A percentile compares a stretch with the other conserved stretches of the same genome.
phyloP scores from a whole-genome alignment of 2,888 invertebrate genomes.

The Eupithecia dodoneata region DNA sequence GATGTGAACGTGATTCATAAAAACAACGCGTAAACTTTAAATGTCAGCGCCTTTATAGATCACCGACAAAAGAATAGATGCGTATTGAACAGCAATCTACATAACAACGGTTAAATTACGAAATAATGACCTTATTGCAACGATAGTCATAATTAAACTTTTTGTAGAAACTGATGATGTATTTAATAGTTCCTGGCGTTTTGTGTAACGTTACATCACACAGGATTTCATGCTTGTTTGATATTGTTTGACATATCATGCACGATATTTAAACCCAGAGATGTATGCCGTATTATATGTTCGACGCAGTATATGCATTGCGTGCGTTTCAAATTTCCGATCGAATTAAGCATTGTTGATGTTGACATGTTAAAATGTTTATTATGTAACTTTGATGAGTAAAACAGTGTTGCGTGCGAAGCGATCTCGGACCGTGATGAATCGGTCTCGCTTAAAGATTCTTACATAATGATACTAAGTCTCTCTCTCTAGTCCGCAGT shows the following conservation, averaged over 20 bases:
- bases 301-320: slow-evolving; percentile 10
- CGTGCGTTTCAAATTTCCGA: slow-evolving; percentile 20
- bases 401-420: slow-evolving; percentile 40
- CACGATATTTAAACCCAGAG: slow-evolving; percentile 17
- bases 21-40: slow-evolving; percentile 14
- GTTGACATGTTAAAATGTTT: slow-evolving; percentile 32
- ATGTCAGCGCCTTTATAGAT: slow-evolving; percentile 28
- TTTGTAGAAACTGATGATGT: slow-evolving; percentile 42
- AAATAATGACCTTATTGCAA: slow-evolving; percentile 39
- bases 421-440: slow-evolving; percentile 30
- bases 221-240: slow-evolving; percentile 30
- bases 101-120: slow-evolving; percentile 30
- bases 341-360: slow-evolving; percentile 23
- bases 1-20: slow-evolving; percentile 17
- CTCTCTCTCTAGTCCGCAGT: slow-evolving; percentile 50
- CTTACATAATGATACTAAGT: slow-evolving; percentile 41
- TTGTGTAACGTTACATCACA: slow-evolving; percentile 39
- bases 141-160: slow-evolving; percentile 41
- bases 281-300: slow-evolving; percentile 18
- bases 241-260: slow-evolving; percentile 37
- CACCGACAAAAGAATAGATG: slow-evolving; percentile 21
- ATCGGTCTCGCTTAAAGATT: slow-evolving; percentile 34
- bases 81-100: slow-evolving; percentile 30
- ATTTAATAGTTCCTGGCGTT: slow-evolving; percentile 39
- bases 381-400: slow-evolving; percentile 46